Base-by-base conservation (phyloP, 2,888 invertebrate genomes). In the Adelphocoris suturalis region DNA sequence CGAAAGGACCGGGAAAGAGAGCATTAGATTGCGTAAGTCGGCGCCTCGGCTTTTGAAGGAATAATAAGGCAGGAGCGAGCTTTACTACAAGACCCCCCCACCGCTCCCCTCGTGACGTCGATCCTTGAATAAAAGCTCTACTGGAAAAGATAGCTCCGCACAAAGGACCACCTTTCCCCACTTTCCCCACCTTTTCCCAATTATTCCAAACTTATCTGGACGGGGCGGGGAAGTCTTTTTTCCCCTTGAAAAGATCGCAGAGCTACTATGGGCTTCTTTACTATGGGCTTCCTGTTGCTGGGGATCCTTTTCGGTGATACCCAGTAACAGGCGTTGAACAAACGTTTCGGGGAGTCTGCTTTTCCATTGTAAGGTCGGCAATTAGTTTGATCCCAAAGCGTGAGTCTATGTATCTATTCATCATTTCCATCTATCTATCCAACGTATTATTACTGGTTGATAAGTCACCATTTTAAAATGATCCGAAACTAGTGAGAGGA, bases 11-110 rank as follows among this genome's bases (percentile, higher is more conserved):
- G 57, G 57, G n/a, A 5, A 0, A 57, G 57, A n/a, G 57, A 57
- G 57, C 57, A 57, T n/a, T n/a, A 57, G 57, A 57, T 57, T 57
- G 57, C 57, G 57, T 57, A n/a, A 57, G 57, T 57, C 57, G n/a
- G 57, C 57, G 57, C 57, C 57, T 57, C n/a, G 57, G 16, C n/a
- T 57, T 57, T 57, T 57, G n/a, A 57, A 57, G 57, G 57, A 57
- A 57, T 57, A 57, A 57, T 57, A 57, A 57, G 57, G 57, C n/a
- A 57, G 57, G 19, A 57, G 57, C 57, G 19, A 57, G 16, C 57
- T n/a, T 16, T 57, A 57, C 57, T 57, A 16, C 57, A 57, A n/a
- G 37, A 7, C 37, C 37, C 37, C 7, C 57, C 57, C n/a, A 16
- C 57, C 52, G 1, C 52, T 52, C 52, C 52, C 0, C 52, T 16